Base-by-base conservation (phyloP, 1,140 invertebrate genomes). In the Zaprionus lachaisei region DNA sequence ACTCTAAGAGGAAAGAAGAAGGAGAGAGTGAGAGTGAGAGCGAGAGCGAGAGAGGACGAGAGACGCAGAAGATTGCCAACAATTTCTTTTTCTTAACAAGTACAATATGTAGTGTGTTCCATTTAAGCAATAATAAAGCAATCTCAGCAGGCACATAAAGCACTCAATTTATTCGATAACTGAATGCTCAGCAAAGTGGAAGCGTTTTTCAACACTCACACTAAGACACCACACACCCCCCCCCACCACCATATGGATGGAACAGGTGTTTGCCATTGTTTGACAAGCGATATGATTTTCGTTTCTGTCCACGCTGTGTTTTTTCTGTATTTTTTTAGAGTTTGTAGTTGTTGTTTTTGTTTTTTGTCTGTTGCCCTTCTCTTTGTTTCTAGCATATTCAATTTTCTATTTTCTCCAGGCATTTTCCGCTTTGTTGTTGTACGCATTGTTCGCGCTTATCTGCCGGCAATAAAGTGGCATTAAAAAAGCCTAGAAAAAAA, bases 401-500 rank as follows among this genome's bases (percentile, higher is more conserved):
- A 72, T 69, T 69, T 62, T 44, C 49, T 49, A 54, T 73, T 61
- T 73, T 64, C 51, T 64, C 54, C 44, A 73, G 79, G 67, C 70
- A 55, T 77, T 81, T 77, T 63, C 64, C 70, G 79, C 72, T 63
- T 82, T 55, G 34, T 41, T 62, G 58, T 83, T 77, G 72, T 47
- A 47, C 34, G 61, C 56, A 61, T 72, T 87, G 84, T 68, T 51
- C 54, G 68, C 55, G 61, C 73, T 87, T 89, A 87, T 87, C 83
- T 87, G 72, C 60, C 71, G 47, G 77, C 83, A 87, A 89, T 87
- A 87, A 87, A 87, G 80, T 57, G 81, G 77, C 80, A 87, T 87
- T 86, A 89, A 80, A 74, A 74, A 79, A 72, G 74, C 83, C 62
- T 71, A 78, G 41, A 7, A 47, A 73, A 83, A 58, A 51, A 57